A percentile compares a stretch with the other conserved stretches of the same genome.
phyloP scores from a whole-genome alignment of 2,113 vertebrate species.

The Cebus imitator region DNA sequence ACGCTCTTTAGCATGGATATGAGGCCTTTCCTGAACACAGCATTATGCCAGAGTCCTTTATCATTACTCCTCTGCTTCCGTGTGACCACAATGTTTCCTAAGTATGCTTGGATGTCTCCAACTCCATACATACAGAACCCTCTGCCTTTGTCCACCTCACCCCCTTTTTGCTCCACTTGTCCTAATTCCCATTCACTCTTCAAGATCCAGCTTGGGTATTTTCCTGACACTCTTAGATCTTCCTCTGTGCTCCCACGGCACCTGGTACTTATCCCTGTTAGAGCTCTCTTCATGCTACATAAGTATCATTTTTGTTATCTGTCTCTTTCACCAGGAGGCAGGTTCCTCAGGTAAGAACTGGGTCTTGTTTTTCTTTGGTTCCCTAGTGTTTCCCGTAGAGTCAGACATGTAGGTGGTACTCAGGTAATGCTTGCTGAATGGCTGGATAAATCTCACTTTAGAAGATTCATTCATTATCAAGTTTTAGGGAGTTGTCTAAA shows the following conservation, averaged over 20 bases:
- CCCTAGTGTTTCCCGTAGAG: background rate
- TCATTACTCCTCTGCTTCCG: background rate
- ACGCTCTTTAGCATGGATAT: background rate
- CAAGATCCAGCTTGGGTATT: background rate
- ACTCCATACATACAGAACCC: background rate
- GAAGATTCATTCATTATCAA: background rate
- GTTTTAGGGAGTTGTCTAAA: background rate
- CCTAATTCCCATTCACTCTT: background rate
- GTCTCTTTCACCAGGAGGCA: background rate
- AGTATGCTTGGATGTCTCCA: background rate
- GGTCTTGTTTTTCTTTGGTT: background rate
- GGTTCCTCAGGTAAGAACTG: background rate
- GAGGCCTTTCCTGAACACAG: background rate
- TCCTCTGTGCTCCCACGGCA: background rate
- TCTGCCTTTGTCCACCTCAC: background rate
- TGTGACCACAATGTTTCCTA: background rate
- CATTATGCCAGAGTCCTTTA: too few relatives aligned
- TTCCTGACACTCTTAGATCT: background rate
- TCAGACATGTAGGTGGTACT: background rate
- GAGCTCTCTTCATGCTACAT: fast-evolving
- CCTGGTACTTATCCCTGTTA: background rate
- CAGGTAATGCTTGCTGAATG: background rate
- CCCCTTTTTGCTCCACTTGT: background rate
- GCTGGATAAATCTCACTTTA: background rate
- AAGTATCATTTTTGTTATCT: background rate